Conservation (phyloP, 1,140 invertebrate species). For the Paralvinella palmiformis region DNA sequence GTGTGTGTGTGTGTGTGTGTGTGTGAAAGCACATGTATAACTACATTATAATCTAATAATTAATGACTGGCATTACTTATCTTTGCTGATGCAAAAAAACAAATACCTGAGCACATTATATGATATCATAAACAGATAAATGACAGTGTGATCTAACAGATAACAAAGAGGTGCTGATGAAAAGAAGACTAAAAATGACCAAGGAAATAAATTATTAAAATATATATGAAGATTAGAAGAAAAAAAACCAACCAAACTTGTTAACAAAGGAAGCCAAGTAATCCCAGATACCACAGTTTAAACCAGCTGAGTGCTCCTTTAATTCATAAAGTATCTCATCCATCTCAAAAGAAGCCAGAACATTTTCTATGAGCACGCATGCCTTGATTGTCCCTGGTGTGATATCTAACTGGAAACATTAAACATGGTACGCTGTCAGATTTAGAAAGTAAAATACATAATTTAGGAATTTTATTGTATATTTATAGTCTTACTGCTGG, state of each 20-base stretch:
- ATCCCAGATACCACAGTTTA: constrained; percentile 73
- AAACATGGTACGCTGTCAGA: background rate
- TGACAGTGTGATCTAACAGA: too few species aligned
- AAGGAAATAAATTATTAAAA: background rate
- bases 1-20: too few species aligned
- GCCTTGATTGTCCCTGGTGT: constrained; percentile 61
- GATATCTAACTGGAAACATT: constrained; percentile 30
- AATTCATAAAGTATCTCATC: constrained; percentile 65
- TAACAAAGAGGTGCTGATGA: too few species aligned
- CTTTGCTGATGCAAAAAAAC: too few species aligned
- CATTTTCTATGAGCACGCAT: constrained; percentile 68
- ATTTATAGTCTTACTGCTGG: too few species aligned
- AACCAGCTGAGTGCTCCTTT: constrained; percentile 61
- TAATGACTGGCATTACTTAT: too few species aligned
- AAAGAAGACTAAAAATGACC: too few species aligned
- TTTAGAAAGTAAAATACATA: too few species aligned
- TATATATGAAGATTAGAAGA: background rate
- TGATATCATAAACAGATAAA: too few species aligned
- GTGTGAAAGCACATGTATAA: too few species aligned
- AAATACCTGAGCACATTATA: background rate
- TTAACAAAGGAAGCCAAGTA: constrained; percentile 67
- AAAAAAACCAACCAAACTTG: constrained; percentile 61
- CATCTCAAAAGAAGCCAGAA: constrained; percentile 63
- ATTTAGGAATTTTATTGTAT: too few species aligned
- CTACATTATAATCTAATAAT: too few species aligned